A percentile compares a stretch with the other conserved stretches of the same genome.
These are phyloP conservation scores for Augochlora pura DNA, from an alignment of 1,140 invertebrate species.

Conservation along the genomic window DNA sequence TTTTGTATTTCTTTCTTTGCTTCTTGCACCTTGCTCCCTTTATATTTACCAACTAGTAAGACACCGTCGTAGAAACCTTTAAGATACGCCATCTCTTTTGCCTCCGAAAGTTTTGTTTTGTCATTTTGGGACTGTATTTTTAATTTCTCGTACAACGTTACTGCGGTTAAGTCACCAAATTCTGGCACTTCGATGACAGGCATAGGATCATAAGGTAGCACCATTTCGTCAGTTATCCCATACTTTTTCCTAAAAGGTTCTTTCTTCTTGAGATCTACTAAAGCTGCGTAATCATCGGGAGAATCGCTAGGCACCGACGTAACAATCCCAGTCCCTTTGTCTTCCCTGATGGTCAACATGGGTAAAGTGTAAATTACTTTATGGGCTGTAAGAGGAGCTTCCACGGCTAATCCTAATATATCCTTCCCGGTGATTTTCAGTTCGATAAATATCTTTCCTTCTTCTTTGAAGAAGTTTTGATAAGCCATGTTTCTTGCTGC, in stretches of 20 bases:
- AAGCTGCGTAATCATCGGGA: slow-evolving; percentile 98
- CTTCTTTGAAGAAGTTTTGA: slow-evolving; percentile 92
- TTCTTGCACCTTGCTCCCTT: slow-evolving; percentile 96
- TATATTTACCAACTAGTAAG: slow-evolving; percentile 92
- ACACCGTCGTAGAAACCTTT: slow-evolving; percentile 99
- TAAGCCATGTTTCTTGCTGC: slow-evolving; percentile 97
- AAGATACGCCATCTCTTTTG: slow-evolving; percentile 97
- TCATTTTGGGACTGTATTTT: slow-evolving; percentile 99
- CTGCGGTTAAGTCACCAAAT: slow-evolving; percentile 92
- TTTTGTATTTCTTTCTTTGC: slow-evolving; percentile 96
- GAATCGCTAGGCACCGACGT: slow-evolving; percentile 99
- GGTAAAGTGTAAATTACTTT: slow-evolving; percentile 95
- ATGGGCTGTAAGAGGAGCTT: slow-evolving; percentile 91
- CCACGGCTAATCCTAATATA: slow-evolving; percentile 89
- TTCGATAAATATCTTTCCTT: slow-evolving; percentile 89
- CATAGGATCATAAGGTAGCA: slow-evolving; percentile 90
- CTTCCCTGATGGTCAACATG: slow-evolving; percentile 98
- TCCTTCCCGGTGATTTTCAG: slow-evolving; percentile 88
- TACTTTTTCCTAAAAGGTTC: slow-evolving; percentile 96
- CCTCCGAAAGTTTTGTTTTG: slow-evolving; percentile 93
- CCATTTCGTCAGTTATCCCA: slow-evolving; percentile 95
- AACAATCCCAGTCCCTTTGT: slow-evolving; percentile 98
- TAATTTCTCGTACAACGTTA: slow-evolving; percentile 90
- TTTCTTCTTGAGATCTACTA: slow-evolving; percentile 98
- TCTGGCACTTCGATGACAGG: slow-evolving; percentile 96